phyloP scores from a whole-genome alignment of 2,113 vertebrate species.

The Collichthys lucidus region DNA sequence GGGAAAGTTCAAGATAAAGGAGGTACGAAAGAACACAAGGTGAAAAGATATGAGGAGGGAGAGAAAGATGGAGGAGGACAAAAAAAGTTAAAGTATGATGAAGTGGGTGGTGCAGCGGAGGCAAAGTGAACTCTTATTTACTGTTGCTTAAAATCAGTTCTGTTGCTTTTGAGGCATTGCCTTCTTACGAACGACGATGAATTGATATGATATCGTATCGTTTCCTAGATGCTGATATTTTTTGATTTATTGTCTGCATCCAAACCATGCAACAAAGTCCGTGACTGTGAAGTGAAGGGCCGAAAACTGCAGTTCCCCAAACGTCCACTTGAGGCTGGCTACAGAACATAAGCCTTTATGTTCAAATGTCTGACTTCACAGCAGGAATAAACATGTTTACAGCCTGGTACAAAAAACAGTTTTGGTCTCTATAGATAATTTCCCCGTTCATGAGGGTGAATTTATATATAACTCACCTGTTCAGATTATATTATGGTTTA shows the following conservation, averaged over 20 bases:
- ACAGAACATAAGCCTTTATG: too few relatives aligned
- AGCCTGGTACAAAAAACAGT: too few relatives aligned
- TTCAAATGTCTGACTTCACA: too few relatives aligned
- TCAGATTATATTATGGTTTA: too few relatives aligned
- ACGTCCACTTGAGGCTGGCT: too few relatives aligned
- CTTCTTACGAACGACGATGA: background rate
- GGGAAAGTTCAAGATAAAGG: conserved; percentile 1
- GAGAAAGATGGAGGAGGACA: conserved; percentile 8
- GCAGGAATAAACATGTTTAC: too few relatives aligned
- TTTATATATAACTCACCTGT: too few relatives aligned
- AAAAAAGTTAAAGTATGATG: conserved; percentile 32
- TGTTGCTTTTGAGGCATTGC: background rate
- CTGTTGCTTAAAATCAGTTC: too few relatives aligned
- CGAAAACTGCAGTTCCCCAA: too few relatives aligned
- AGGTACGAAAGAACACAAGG: conserved; percentile 22
- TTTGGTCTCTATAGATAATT: too few relatives aligned
- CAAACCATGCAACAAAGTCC: background rate
- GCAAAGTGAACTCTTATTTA: conserved; percentile 8
- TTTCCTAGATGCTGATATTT: background rate
- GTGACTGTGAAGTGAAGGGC: too few relatives aligned
- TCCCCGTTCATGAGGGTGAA: too few relatives aligned
- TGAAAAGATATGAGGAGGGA: conserved; percentile 13
- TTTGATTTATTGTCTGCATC: background rate
- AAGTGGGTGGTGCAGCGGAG: conserved; percentile 11
- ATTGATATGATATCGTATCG: background rate